A percentile compares a stretch with the other conserved stretches of the same genome.
Conservation (phyloP, 2,888 invertebrate species). For the Muscina levida region DNA sequence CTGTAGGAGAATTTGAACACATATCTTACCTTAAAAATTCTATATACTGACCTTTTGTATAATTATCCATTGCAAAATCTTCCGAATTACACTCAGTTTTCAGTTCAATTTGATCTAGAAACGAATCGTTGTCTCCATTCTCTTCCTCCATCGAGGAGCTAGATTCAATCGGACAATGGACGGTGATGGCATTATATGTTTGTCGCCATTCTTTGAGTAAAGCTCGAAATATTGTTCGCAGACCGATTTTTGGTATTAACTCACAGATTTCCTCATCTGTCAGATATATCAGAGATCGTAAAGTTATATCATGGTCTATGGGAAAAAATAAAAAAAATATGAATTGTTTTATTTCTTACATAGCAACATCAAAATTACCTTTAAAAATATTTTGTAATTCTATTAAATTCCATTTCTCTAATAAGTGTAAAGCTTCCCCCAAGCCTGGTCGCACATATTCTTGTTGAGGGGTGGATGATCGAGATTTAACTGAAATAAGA, state of each 20-base stretch:
- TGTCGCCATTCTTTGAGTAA: conserved; percentile 66
- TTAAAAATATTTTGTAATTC: conserved; percentile 59
- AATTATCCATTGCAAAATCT: conserved; percentile 4
- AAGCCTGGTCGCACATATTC: conserved; percentile 42
- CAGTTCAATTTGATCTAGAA: conserved; percentile 58
- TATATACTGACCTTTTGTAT: conserved; percentile 3
- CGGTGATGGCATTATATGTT: conserved; percentile 38
- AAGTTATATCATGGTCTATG: conserved; percentile 67
- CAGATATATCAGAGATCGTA: conserved; percentile 67
- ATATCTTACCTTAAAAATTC: background rate
- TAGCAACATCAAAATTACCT: conserved; percentile 47
- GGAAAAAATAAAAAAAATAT: background rate
- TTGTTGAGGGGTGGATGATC: conserved; percentile 51
- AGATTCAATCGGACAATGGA: background rate
- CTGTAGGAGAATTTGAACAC: too few species aligned
- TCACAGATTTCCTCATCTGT: conserved; percentile 69
- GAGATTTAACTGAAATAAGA: conserved; percentile 53
- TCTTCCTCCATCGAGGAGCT: conserved; percentile 48
- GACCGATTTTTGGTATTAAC: conserved; percentile 70
- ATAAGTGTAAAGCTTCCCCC: conserved; percentile 59
- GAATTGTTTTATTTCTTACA: background rate
- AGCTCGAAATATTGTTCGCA: conserved; percentile 71
- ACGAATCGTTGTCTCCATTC: conserved; percentile 51
- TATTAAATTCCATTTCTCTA: conserved; percentile 65
- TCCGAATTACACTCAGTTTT: conserved; percentile 56